Base-by-base conservation (phyloP, 2,113 vertebrate genomes). In the Delphinapterus leucas region DNA sequence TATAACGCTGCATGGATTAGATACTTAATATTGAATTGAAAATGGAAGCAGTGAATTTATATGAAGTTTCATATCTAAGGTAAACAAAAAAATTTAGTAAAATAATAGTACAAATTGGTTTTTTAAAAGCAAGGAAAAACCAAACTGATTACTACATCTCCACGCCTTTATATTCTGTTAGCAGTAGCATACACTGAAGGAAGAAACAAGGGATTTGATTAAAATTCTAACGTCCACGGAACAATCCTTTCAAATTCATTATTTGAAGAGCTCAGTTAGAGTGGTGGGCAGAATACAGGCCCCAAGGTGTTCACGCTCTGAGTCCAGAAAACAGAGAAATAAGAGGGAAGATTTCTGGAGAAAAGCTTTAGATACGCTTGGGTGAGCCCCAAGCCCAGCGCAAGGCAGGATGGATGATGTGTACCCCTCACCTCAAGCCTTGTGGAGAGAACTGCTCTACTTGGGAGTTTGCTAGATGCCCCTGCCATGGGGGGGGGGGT, bases 31-130 rank as follows among this genome's bases (percentile, higher is more conserved):
- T 1, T 55, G 74, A 85, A 83, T 26, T 58, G 60, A 87, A 80
- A 79, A 67, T 28, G 70, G 49, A 53, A 85, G 76, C 77, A 53
- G 53, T 82, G 68, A 53, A 70, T 91, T 60, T 44, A 68, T 9
- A 76, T 53, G 73, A 95, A 36, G 67, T 80, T 96, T 92, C 60
- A 74, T 74, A 77, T 88, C 36, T 31, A 63, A 93, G 53, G 31
- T n/a, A 88, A 88, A 96, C 28, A 81, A 84, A 88, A 36, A n/a
- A 61, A 84, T 65, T 88, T 33, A 26, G 84, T 67, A 79, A 93
- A 88, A 87, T 18, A 49, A 61, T 10, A 38, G 33, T 31, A 38
- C 10, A 20, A 65, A 84, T 12, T 11, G 87, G 87, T 55, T 65
- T 74, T 79, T 79, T 20, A 44, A 90, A 89, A 90, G 49, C 70